phyloP scores from a whole-genome alignment of 64 coral and sea anemone genomes.

The Montipora foliosa region DNA sequence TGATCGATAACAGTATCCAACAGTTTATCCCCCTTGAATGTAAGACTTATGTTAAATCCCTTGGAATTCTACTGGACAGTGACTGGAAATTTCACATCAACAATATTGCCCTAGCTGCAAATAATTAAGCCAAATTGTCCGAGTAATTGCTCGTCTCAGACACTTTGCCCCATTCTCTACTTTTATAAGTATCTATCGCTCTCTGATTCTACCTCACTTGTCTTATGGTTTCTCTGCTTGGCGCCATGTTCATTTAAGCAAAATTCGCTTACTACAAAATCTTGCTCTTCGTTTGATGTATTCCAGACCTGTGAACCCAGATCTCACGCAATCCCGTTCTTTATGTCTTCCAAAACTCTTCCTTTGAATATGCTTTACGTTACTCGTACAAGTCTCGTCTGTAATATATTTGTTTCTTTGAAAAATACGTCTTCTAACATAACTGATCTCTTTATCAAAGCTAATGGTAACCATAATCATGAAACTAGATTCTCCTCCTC shows the following conservation, averaged over 20 bases:
- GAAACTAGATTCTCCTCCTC: not conserved
- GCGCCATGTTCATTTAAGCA: not conserved
- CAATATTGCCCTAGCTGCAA: not conserved
- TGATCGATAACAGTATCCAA: not conserved
- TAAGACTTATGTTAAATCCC: not conserved
- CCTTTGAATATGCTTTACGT: not conserved
- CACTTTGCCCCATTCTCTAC: not conserved
- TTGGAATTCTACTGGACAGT: not conserved
- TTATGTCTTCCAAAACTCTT: not conserved
- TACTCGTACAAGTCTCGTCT: not conserved
- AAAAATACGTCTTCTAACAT: not conserved
- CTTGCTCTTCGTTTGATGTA: not conserved
- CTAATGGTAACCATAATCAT: not conserved
- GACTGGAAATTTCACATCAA: not conserved
- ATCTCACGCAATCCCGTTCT: not conserved
- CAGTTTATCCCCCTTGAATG: not conserved
- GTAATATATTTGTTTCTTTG: not conserved
- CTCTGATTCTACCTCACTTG: not conserved
- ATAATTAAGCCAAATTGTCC: too few species aligned
- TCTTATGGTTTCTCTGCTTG: not conserved
- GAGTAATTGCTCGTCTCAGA: not conserved
- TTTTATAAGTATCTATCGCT: not conserved
- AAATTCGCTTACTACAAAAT: not conserved
- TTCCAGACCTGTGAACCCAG: not conserved
- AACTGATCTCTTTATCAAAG: not conserved